Evolutionary conservation across 2,113 vertebrate species (phyloP).

Genomic region (Onychorhynchus coronatus): DNA sequence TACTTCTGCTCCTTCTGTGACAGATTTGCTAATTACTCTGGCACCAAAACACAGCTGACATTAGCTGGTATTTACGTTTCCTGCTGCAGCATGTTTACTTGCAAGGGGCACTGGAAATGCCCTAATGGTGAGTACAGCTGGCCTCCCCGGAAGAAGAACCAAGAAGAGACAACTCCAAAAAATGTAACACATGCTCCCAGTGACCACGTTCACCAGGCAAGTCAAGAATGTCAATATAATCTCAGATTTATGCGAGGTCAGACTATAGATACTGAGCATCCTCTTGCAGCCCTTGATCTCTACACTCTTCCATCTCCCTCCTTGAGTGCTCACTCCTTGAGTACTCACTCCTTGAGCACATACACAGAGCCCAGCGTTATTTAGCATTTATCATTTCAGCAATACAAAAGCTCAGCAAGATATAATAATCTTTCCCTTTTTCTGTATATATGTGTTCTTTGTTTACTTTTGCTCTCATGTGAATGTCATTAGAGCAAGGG

Average conservation of each 20-base stretch:
- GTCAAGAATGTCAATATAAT: not conserved
- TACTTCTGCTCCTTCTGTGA: not conserved
- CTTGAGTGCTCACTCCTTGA: not conserved
- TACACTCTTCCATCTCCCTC: not conserved
- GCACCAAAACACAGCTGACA: not conserved
- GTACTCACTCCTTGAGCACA: accelerated
- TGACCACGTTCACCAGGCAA: not conserved
- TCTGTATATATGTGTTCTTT: not conserved
- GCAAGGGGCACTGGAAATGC: not conserved
- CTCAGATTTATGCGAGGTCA: not conserved
- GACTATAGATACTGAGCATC: not conserved
- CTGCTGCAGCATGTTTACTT: not conserved
- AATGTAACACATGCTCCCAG: not conserved
- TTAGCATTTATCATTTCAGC: not conserved
- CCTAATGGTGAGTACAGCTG: not conserved
- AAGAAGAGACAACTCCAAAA: not conserved
- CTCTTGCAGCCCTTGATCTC: not conserved
- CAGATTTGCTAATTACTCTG: not conserved
- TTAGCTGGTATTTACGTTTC: not conserved
- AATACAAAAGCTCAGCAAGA: not conserved
- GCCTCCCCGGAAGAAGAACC: not conserved
- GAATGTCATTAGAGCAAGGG: not conserved
- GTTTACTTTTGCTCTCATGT: not conserved
- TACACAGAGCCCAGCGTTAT: not conserved
- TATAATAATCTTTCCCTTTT: not conserved